phyloP scores from a whole-genome alignment of 1,140 invertebrate genomes.

The Vanessa tameamea region DNA sequence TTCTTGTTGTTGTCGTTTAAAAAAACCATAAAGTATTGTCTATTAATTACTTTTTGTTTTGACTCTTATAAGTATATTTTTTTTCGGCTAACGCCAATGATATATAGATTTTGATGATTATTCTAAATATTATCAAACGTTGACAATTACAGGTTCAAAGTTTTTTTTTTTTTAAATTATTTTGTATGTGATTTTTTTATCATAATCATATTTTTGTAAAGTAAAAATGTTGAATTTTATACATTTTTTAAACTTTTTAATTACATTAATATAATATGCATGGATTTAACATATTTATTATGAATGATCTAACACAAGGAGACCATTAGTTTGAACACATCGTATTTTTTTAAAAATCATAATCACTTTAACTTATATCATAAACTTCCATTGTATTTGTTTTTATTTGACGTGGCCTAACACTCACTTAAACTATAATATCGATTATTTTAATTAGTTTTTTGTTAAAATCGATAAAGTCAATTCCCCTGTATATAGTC shows the following conservation, averaged over 20 bases:
- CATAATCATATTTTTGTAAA: background rate
- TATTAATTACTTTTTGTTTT: background rate
- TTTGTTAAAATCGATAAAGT: constrained; percentile 52
- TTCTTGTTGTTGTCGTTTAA: background rate
- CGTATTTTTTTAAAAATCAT: background rate
- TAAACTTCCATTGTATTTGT: background rate
- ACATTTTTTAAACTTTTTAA: background rate
- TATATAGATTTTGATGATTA: background rate
- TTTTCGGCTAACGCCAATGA: background rate
- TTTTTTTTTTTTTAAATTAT: background rate
- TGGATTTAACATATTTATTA: background rate
- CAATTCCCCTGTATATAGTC: constrained; percentile 78
- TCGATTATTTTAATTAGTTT: constrained; percentile 5
- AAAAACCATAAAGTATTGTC: constrained; percentile 5
- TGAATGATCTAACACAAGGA: too few relatives aligned
- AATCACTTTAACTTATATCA: background rate
- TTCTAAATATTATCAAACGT: background rate
- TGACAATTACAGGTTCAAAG: background rate
- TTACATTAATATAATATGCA: background rate
- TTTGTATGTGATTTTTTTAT: background rate
- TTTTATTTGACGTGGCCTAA: constrained; percentile 9
- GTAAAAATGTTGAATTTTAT: background rate
- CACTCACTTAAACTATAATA: background rate
- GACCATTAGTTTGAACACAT: background rate
- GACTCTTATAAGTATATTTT: background rate